Base-by-base conservation (phyloP, 2,113 vertebrate species). In the Embiotoca jacksoni region DNA sequence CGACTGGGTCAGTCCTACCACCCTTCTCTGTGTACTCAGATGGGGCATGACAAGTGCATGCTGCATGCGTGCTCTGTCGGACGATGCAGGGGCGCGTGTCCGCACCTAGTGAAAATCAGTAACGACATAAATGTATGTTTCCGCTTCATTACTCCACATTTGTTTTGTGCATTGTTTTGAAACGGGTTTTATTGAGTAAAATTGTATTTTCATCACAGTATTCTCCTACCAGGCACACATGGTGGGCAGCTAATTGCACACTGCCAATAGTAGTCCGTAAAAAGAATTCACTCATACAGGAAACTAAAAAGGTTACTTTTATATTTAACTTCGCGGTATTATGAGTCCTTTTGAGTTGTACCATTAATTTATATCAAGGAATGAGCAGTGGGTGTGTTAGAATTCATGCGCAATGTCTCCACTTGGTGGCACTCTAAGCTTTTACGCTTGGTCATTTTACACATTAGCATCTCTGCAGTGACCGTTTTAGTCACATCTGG, bases 41-140 rank as follows among this genome's bases (percentile, higher is more conserved):
- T 47, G 72, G 13, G 32, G 79, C 72, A 76, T 81, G 88, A 72
- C 73, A 71, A 72, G 64, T 54, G 86, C 86, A 37, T 61, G 85
- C 61, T 50, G 61, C 63, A 13, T n/a, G 75, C 83, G 14, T 71
- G 89, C 14, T 39, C 69, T 63, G 50, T 50, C 2, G 15, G 44
- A 81, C 32, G 78, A 82, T 86, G 85, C 16, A 54, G 8, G 13
- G 44, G 11, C 1, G 47, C 55, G 10, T 52, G 23, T 11, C 14
- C 3, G 14, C 64, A 37, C n/a, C 47, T 5, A 47, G 7, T 30
- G 35, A 16, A 33, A 60, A 39, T 44, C 13, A 74, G 7, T 30
- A 72, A 72, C 23, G 35, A 50, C 15, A 50, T 15, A 50, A 4
- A 16, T 49, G 15, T 14, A n/a, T 32, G 23, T 5, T 3, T 7